Evolutionary conservation across 2,113 vertebrate genomes (phyloP), one percentile per base, ranked within the genome.

Genomic region (Synodontis membranacea): DNA sequence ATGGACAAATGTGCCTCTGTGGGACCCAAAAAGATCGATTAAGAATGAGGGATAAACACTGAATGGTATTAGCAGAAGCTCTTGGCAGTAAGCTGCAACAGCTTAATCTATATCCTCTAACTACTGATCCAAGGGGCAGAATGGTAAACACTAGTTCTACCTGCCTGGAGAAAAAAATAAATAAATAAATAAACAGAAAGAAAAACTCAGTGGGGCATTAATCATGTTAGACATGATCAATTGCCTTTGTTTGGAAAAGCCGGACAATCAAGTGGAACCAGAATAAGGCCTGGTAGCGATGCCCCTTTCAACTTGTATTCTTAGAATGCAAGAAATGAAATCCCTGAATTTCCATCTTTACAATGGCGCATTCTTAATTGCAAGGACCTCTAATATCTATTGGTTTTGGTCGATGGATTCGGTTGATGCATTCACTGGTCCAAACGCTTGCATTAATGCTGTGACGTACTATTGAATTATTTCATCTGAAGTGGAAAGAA

Each of bases 151-250:
- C 84, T 80, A 89, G 82, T 90, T 80, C 85, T 89, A 66, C 60
- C 56, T 82, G 88, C 90, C 84, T 80, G 89, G 91, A 89, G 88
- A 76, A 17, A 0, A 25, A 19, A 79, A 17, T 31, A 79, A 78
- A 50, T 87, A 81, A 50, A 78, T 28, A 11, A 44, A 37, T 85
- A 89, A 92, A 60, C 4, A 34, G 44, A 87, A 79, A 52, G 88
- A 88, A 89, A 92, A 68, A 85, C 84, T 76, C 74, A n/a, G 48
- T 85, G 83, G 89, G 86, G 91, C 91, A 94, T 93, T 88, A 93
- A 94, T 94, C 88, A 90, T 58, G 80, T 92, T 88, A 90, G 3
- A 4, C 52, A 66, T 42, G 87, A 95, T 94, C 93, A 94, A 91
- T 92, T 76, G 79, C 75, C 80, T 89, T 89, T 85, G 79, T 79